These are phyloP conservation scores for Marmota flaviventris DNA, from an alignment of 2,113 vertebrate genomes.

Conservation along the genomic window DNA sequence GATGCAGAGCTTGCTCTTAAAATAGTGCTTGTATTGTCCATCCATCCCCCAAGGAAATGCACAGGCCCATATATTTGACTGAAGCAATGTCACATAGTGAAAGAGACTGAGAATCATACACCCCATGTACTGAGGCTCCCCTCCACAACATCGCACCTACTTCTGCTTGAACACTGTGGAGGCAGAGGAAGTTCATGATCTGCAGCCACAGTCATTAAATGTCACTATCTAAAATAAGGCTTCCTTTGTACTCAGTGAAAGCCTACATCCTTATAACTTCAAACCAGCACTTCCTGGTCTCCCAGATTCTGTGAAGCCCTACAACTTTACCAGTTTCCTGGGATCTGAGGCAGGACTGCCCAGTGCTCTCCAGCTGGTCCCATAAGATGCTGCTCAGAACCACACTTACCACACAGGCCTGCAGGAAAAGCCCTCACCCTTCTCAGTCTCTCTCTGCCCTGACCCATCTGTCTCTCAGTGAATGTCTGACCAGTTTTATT, in stretches of 20 bases:
- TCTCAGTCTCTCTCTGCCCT: too few species aligned
- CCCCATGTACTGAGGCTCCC: too few species aligned
- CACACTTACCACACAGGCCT: neutral
- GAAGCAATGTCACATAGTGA: too few species aligned
- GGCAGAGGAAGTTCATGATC: neutral
- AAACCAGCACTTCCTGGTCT: neutral
- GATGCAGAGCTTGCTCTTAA: neutral
- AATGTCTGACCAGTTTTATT: neutral
- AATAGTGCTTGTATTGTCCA: neutral
- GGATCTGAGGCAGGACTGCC: neutral
- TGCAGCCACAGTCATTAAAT: neutral
- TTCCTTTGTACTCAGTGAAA: neutral
- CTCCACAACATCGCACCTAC: neutral
- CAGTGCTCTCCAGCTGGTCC: neutral
- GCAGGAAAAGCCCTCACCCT: neutral
- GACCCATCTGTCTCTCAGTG: neutral
- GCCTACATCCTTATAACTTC: neutral
- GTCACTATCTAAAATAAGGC: neutral
- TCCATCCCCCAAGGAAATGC: neutral
- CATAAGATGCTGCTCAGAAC: neutral
- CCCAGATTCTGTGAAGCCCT: neutral
- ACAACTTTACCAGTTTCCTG: neutral
- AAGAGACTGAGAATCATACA: neutral
- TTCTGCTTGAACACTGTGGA: neutral
- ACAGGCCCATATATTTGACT: neutral